phyloP scores from a whole-genome alignment of 2,797 vertebrate genomes.

The Halcyon badia region DNA sequence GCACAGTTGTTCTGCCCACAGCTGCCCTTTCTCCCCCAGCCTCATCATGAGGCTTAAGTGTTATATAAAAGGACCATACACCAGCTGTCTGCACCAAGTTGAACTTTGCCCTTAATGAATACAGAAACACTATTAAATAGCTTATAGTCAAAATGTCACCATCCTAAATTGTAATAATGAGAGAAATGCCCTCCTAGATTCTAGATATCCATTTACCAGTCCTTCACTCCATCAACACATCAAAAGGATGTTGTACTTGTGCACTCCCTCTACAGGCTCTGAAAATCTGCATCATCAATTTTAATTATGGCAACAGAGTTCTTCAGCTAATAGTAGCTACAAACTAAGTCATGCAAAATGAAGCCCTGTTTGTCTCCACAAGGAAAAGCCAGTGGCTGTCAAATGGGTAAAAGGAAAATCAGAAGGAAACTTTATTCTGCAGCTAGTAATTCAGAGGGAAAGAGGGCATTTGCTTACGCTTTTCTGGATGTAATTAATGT shows the following conservation, averaged over 20 bases:
- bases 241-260: constrained; percentile 37
- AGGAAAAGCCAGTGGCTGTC: neutral
- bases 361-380: neutral
- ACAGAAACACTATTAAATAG: constrained; percentile 72
- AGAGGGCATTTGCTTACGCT: neutral
- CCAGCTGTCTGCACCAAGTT: constrained; percentile 71
- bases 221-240: constrained; percentile 58
- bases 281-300: constrained; percentile 56
- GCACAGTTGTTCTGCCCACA: constrained; percentile 47
- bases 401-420: constrained; percentile 25
- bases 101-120: constrained; percentile 72
- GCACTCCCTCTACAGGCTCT: constrained; percentile 69
- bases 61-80: constrained; percentile 74
- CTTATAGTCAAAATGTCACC: constrained; percentile 71
- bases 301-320: constrained; percentile 46
- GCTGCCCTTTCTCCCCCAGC: constrained; percentile 66
- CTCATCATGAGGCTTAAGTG: constrained; percentile 70
- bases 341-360: constrained; percentile 6
- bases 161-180: constrained; percentile 69
- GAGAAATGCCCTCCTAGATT: constrained; percentile 61
- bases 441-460: neutral
- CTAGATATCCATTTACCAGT: constrained; percentile 49
- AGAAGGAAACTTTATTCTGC: constrained; percentile 11
- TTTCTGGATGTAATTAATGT: constrained; percentile 18
- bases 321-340: constrained; percentile 30